Evolutionary conservation across 2,797 vertebrate genomes (phyloP).

Genomic region (Melanotaenia parkinsoni): DNA sequence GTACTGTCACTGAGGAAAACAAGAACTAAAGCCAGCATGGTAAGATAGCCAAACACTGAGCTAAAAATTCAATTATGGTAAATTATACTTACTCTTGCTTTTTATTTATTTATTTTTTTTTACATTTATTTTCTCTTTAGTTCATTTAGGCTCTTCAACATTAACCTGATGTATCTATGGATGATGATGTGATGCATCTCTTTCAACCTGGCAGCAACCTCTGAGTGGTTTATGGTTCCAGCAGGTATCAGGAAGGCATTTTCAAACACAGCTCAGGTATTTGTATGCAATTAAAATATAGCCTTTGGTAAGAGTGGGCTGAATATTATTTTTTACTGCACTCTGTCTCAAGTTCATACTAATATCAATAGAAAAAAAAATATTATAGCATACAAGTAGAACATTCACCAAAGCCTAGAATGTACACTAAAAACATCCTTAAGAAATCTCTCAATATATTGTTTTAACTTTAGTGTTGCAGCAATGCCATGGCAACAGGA

Average conservation of each 20-base stretch:
- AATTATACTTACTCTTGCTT: conserved; percentile 3
- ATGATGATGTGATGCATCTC: background rate
- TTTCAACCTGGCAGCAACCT: background rate
- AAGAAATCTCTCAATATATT: background rate
- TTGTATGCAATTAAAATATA: no score
- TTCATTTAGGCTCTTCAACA: background rate
- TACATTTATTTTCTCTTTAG: background rate
- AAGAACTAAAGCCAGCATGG: conserved; percentile 45
- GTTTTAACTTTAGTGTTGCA: background rate
- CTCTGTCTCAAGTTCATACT: no score
- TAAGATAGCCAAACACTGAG: conserved; percentile 27
- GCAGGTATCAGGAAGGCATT: background rate
- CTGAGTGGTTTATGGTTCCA: background rate
- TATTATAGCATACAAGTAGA: no score
- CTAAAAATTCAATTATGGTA: conserved; percentile 18
- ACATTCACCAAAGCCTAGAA: no score
- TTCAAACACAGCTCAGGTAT: background rate
- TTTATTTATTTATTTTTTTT: background rate
- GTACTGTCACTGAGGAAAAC: conserved; percentile 38
- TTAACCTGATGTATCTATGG: background rate
- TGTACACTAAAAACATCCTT: background rate
- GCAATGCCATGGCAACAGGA: background rate
- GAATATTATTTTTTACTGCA: no score
- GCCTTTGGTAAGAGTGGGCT: no score
- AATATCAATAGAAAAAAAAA: no score